phyloP scores from a whole-genome alignment of 2,113 vertebrate species.

The Labeo catla region DNA sequence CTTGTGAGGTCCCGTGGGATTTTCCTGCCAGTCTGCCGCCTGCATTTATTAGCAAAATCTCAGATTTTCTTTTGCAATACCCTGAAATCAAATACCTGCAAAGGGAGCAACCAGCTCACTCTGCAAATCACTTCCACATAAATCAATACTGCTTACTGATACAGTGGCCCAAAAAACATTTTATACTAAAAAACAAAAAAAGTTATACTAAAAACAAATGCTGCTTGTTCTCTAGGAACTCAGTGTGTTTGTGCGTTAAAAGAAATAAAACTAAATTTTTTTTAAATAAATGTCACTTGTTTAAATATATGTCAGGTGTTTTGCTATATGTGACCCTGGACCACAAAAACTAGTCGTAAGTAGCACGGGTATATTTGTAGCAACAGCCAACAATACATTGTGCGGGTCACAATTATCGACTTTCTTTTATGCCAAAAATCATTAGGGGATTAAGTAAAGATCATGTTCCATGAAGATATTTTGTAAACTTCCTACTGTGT shows the following conservation, averaged over 20 bases:
- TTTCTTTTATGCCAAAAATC: no score
- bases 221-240: neutral
- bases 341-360: no score
- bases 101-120: neutral
- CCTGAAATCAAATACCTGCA: neutral
- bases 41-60: conserved; percentile 40
- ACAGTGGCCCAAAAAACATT: neutral
- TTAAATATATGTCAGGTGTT: no score
- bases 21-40: conserved; percentile 53
- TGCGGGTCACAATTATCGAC: no score
- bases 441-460: no score
- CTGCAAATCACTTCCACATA: neutral
- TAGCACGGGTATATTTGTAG: no score
- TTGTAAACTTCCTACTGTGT: no score
- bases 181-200: neutral
- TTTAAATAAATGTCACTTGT: neutral
- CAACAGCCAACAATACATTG: no score
- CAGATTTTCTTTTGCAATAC: conserved; percentile 21
- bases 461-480: no score
- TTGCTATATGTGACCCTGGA: no score
- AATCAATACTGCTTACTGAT: neutral
- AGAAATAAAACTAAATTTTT: neutral
- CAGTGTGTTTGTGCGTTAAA: neutral
- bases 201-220: neutral
- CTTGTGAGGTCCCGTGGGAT: conserved; percentile 48